Evolutionary conservation across 2,888 invertebrate species (phyloP), one percentile per base, ranked within the genome.

Genomic region (Drosophila maculinotata): DNA sequence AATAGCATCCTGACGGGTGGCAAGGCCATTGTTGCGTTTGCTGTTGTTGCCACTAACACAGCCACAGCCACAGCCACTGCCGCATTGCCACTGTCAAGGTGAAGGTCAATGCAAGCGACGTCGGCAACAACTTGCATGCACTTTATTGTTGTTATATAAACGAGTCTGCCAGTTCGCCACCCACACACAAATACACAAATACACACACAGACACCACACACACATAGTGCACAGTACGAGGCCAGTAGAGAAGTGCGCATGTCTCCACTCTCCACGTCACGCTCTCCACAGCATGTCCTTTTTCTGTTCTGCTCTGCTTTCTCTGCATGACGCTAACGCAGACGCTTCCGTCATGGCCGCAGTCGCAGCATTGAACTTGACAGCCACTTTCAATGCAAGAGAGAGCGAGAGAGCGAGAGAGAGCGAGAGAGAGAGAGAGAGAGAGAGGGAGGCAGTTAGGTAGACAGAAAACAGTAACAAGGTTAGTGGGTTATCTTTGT

Each of bases 111-210:
- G 84, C 72, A 72, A 60, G 65, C 69, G 58, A 51, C 35, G 64
- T 33, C 56, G n/a, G n/a, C n/a, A n/a, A n/a, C n/a, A n/a, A n/a
- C n/a, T n/a, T n/a, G 49, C 64, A 70, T 71, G 58, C 74, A 62
- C 57, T 64, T 76, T 77, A 66, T 84, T 81, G 84, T 87, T 87
- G 87, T 81, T 81, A 81, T 84, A 80, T 81, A 81, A 81, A 81
- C 74, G 54, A 57, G 59, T 35, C 51, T 54, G 56, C 4, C 15
- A 56, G 38, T 36, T 44, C 54, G 42, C 31, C 65, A n/a, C 56
- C 35, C 54, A 35, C 53, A 15, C 49, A 30, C 12, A 36, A 20
- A 41, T 25, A 38, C 36, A 30, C 15, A 28, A 14, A 26, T 12
- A 15, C 12, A 12, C 20, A 31, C 10, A 26, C 5, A 28, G 14